Base-by-base conservation (phyloP, 1,140 invertebrate species). In the Anoplolepis gracilipes region DNA sequence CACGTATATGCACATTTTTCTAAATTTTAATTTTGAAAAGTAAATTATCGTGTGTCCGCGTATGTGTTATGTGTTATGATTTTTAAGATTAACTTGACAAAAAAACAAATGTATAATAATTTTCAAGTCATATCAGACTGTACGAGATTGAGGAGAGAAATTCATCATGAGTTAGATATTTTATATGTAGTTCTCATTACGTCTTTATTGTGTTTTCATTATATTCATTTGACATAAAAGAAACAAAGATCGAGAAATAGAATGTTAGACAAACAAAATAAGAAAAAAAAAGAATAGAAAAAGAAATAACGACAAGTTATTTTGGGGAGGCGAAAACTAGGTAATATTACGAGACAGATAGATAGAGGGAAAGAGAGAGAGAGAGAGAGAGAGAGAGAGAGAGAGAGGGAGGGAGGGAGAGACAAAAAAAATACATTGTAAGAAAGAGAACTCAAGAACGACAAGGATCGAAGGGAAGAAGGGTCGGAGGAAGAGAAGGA, bases 401-500 rank as follows among this genome's bases (percentile, higher is more conserved):
- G 62, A 59, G 11, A 5, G n/a, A 55, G n/a, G 22, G 3, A 11
- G n/a, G 22, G 19, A 61, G 25, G 7, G 19, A 57, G 25, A 22
- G 2, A 55, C n/a, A 62, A 59, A 33, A 55, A 42, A 16, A 7
- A 19, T 39, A 8, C 13, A 30, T 39, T 46, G 25, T 39, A 57
- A 78, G 69, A 49, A 67, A 67, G 62, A 85, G 11, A 64, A 69
- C 39, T 77, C 39, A 57, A 85, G 78, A 88, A 85, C 62, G 69
- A 84, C 36, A 59, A 72, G 65, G 19, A 64, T 22, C 16, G 42
- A 19, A 61, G 49, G 28, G 11, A 33, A n/a, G 61, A 30, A 61
- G 49, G 6, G 16, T 53, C 13, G 19, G 19, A 55, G 36, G 2
- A 22, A 19, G 53, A 39, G 62, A 30, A 25, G 30, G 7, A 64